Base-by-base conservation (phyloP, 2,113 vertebrate species). In the Nansenia antarctica region DNA sequence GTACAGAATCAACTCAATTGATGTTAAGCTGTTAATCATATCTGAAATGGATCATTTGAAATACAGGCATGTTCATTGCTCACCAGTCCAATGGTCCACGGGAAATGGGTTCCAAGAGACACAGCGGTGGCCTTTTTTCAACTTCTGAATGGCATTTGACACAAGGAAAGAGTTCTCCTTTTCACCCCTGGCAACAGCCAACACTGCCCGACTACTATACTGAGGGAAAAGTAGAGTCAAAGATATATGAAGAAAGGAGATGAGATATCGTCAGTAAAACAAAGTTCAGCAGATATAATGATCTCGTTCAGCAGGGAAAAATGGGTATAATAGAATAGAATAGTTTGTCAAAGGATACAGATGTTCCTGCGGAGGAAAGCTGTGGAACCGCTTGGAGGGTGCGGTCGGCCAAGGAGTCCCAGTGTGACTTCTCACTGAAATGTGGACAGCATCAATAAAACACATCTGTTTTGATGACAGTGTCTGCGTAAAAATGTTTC, bases 71-170 rank as follows among this genome's bases (percentile, higher is more conserved):
- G n/a, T n/a, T n/a, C n/a, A 9, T 9, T 39, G 31, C 70, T 82
- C n/a, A 87, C 85, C 85, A 42, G 81, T 80, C 83, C 80, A 86
- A 70, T 72, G 75, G 30, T 73, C 15, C 29, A 86, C 9, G 12
- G 85, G 69, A 35, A 77, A 83, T 8, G 84, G 84, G 42, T 87
- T 86, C 79, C 79, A 88, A 1, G 78, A 9, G 30, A 83, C 78
- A 62, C 85, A 89, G 62, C 57, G 70, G 62, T 85, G 83, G 15
- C 70, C 78, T 24, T 65, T 68, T 52, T 62, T 70, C 63, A 89
- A 31, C 49, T 74, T 85, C 37, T 30, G 64, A n/a, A 74, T 63
- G 18, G 76, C 72, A 5, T 52, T 66, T 34, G 62, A 60, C 29
- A 14, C 60, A 11, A 77, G 58, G 26, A 87, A 84, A 1, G 73